Base-by-base conservation (phyloP, 2,888 invertebrate genomes). In the Cinara cedri region DNA sequence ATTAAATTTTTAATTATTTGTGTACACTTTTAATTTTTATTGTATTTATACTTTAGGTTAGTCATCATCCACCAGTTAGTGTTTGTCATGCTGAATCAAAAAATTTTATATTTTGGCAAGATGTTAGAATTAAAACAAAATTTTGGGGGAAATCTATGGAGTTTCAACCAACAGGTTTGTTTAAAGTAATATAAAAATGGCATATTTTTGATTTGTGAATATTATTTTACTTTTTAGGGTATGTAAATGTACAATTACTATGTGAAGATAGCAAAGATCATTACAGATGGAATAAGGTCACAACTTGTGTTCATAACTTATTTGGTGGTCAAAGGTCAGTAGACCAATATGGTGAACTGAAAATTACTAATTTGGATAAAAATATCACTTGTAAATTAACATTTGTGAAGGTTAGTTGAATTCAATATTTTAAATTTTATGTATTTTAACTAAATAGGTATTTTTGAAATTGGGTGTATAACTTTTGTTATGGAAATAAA, bases 71-170 rank as follows among this genome's bases (percentile, higher is more conserved):
- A 1, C 94, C 94, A 0, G 89, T 94, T 34, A 92, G 93, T 78
- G 92, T 92, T 26, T 93, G 93, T 83, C 90, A 93, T 87, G 93
- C 93, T 70, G 92, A 93, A 85, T 91, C 93, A 6, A 86, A 89
- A 55, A 90, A 90, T 85, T 94, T 93, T 88, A 88, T 89, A 34
- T 92, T 93, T 86, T 93, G 92, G 91, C 94, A 94, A 87, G 93
- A 94, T 85, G 91, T 92, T 13, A 88, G 93, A 83, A 92, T 93
- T 83, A 93, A 93, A 87, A 94, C 93, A 81, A 94, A 93, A 87
- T 94, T 94, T 87, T 94, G 94, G 94, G 94, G 94, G 81, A 94
- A 94, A 87, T 93, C 93, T 80, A 93, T 94, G 92, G 94, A 94
- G 87, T 93, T 94, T 86, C 93, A 93, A 85, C 94, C 94, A 0